phyloP scores from a whole-genome alignment of 2,113 vertebrate genomes.

The Hippopotamus amphibius region DNA sequence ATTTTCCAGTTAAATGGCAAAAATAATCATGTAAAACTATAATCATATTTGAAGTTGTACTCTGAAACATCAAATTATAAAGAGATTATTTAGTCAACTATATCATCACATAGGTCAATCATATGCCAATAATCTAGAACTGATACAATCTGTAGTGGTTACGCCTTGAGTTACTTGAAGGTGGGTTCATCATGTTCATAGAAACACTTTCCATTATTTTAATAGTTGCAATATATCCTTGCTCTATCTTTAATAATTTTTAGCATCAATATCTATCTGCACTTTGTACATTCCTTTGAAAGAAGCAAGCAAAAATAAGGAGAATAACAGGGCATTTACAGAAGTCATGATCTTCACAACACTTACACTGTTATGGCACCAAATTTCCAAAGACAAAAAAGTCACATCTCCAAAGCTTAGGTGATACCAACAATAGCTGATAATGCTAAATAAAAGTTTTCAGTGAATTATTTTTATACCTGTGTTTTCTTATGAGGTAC shows the following conservation, averaged over 20 bases:
- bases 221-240: conserved; percentile 35
- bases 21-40: not conserved
- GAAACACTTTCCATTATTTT: not conserved
- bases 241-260: conserved; percentile 24
- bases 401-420: not conserved
- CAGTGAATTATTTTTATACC: conserved; percentile 84
- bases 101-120: not conserved
- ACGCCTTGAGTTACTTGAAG: not conserved
- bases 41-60: conserved; percentile 7
- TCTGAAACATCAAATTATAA: conserved; percentile 40
- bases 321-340: not conserved
- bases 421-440: not conserved
- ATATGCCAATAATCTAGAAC: not conserved
- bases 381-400: conserved; percentile 54
- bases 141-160: not conserved
- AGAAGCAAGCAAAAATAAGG: conserved; percentile 49
- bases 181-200: not conserved
- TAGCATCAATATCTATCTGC: conserved; percentile 27
- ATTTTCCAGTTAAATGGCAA: conserved; percentile 37
- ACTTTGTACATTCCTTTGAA: conserved; percentile 56
- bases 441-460: conserved; percentile 20
- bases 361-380: not conserved
- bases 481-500: conserved; percentile 99
- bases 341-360: not conserved
- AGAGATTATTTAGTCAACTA: not conserved